These are phyloP conservation scores for Metellina segmentata DNA, from an alignment of 2,888 invertebrate genomes.

Conservation along the genomic window DNA sequence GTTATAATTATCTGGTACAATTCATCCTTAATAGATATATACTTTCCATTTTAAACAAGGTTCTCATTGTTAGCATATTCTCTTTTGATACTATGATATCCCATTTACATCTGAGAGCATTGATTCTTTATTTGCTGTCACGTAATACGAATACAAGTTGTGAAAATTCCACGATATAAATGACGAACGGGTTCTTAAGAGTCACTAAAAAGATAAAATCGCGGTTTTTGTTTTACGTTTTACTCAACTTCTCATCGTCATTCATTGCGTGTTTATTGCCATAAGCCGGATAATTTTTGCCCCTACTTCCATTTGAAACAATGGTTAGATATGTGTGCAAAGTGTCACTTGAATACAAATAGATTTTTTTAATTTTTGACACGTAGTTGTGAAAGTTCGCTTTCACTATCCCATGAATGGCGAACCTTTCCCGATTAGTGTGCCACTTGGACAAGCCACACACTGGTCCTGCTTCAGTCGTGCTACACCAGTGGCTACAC, in stretches of 20 bases:
- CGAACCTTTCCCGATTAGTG: no score
- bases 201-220: neutral
- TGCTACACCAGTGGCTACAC: no score
- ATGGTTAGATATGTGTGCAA: neutral
- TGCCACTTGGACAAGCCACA: no score
- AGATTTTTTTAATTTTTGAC: neutral
- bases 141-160: neutral
- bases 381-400: neutral
- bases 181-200: neutral
- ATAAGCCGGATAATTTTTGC: neutral
- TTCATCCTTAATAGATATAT: no score
- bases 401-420: neutral
- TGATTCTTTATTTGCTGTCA: neutral
- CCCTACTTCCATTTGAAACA: neutral
- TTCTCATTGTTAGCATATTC: no score
- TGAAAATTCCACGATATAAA: neutral
- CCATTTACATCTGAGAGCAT: neutral
- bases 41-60: no score
- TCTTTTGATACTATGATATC: no score
- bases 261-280: neutral
- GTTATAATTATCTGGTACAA: no score
- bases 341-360: neutral
- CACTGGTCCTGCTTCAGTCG: no score
- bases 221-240: neutral
- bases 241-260: neutral